Base-by-base conservation (phyloP, 2,113 vertebrate genomes). In the Myotis brandtii region DNA sequence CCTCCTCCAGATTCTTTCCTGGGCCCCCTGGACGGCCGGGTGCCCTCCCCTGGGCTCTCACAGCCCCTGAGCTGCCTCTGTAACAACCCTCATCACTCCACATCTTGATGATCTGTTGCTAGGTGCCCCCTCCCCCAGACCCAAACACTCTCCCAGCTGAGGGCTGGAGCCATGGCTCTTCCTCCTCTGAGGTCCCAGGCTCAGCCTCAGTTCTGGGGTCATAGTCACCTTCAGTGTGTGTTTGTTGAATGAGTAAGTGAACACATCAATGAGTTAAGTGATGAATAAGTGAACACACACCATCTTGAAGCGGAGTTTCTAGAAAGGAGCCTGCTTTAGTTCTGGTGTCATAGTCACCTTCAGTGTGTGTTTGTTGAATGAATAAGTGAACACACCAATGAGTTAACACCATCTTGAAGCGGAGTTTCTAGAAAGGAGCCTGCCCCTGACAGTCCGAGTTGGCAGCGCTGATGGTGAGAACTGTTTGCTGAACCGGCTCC, bases 171-270 rank as follows among this genome's bases (percentile, higher is more conserved):
- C 13, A 9, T 37, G 37, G 27, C 72, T 85, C 23, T 59, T 17
- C 46, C 23, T 59, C n/a, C 75, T 76, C 50, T 52, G 25, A 73
- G 81, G 50, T 50, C 76, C 50, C n/a, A 3, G 20, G 18, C 48
- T 17, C 3, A 4, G 12, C 30, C 70, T 34, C 59, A 67, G 54
- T 14, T 32, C 46, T 14, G 70, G 27, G 34, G 20, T 27, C 21
- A 2, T 2, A 37, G 25, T 59, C 10, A 17, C 52, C 76, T 14
- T 21, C 62, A 0, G 0, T 34, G 62, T 17, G 10, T 40, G 80
- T 64, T 88, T 91, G 80, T 21, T 52, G 79, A 83, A n/a, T 77
- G 93, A 95, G 48, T 37, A 40, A 73, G 40, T 27, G 25, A 90
- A 3, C 27, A 40, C 25, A 16, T 50, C 21, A 16, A 43, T 43